A percentile compares a stretch with the other conserved stretches of the same genome.
These are phyloP conservation scores for Pyrrhia umbra DNA, from an alignment of 2,888 invertebrate species.

Conservation along the genomic window DNA sequence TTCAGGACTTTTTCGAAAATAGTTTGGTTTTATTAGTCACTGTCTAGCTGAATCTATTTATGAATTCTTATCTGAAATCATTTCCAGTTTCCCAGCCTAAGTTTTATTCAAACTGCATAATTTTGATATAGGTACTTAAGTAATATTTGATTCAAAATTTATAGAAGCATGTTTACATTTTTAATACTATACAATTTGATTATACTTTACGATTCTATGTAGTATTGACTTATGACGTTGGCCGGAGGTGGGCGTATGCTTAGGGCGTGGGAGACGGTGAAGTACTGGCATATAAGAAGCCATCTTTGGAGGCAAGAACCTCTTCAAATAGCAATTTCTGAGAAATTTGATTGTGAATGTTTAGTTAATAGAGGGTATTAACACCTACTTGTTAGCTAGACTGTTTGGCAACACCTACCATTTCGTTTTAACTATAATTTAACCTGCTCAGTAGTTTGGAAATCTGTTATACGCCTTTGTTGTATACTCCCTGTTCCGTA, in stretches of 20 bases:
- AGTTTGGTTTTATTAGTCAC: too few species aligned
- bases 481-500: too few species aligned
- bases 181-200: constrained; percentile 13
- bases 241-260: constrained; percentile 41
- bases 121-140: too few species aligned
- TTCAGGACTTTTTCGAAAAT: too few species aligned
- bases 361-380: neutral
- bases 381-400: neutral
- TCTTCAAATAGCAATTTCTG: neutral
- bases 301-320: constrained; percentile 1
- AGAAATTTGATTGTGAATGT: neutral
- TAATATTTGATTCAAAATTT: too few species aligned
- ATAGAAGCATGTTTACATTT: constrained; percentile 31
- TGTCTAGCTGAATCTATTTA: too few species aligned
- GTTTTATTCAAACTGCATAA: neutral
- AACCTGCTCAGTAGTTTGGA: too few species aligned
- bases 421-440: too few species aligned
- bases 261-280: constrained; percentile 36
- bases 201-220: constrained; percentile 29
- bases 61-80: too few species aligned
- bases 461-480: too few species aligned
- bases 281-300: constrained; percentile 1
- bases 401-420: neutral
- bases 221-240: constrained; percentile 39
- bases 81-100: neutral